Base-by-base conservation (phyloP, 2,113 vertebrate species). In the Aldabrachelys gigantea region DNA sequence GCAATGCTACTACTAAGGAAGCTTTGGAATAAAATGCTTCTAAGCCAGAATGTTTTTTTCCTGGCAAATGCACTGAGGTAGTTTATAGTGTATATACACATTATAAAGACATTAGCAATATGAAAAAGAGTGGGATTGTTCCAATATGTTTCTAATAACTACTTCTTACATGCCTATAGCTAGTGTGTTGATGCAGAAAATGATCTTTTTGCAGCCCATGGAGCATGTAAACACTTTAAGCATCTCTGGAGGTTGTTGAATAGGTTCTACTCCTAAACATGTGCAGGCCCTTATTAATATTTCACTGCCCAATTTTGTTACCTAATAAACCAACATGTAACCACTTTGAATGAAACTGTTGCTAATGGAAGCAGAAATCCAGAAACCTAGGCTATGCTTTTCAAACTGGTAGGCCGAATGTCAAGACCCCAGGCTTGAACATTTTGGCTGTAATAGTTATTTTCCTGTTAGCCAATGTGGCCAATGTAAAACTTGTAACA, bases 21-120 rank as follows among this genome's bases (percentile, higher is more conserved):
- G n/a, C 56, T 93, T 85, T 89, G 80, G 88, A 94, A 69, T 86
- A 95, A 69, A 91, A 96, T 94, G 80, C 19, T 31, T 94, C 85
- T 95, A 94, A 96, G 88, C 90, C 85, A 89, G 91, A 91, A 44
- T 82, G 41, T 16, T 91, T 91, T 82, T 92, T 95, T 83, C 83
- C 92, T 85, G 87, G 93, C 93, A 97, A 97, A 93, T 75, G 89
- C 56, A 80, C 85, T 98, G 98, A 98, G 98, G 98, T 98, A 98
- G 98, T 98, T 97, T 94, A 92, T 86, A 91, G 80, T 92, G 79
- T 82, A 89, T 79, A 49, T 11, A 94, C 38, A 53, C 65, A 9
- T 83, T 50, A 57, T 91, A 89, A 80, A 80, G 76, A 85, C 59
- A 29, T 78, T 41, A 31, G 4, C 86, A 89, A 88, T 78, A 89